phyloP scores from a whole-genome alignment of 2,888 invertebrate species.

The Carterocephalus palaemon region DNA sequence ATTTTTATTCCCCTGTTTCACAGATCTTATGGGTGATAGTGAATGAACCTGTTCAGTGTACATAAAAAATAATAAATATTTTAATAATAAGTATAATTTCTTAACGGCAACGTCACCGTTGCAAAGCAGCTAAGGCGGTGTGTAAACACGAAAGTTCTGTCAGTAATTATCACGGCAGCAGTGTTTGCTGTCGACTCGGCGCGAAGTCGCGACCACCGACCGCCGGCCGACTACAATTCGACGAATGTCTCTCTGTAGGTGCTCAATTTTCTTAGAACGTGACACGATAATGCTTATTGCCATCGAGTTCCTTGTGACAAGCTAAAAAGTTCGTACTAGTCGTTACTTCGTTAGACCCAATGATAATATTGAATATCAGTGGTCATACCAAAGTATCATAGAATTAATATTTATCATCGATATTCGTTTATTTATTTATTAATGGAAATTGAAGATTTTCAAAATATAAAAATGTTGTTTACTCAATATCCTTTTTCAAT shows the following conservation, averaged over 20 bases:
- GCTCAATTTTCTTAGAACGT: constrained; percentile 34
- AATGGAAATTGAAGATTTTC: too few relatives aligned
- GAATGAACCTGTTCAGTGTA: too few relatives aligned
- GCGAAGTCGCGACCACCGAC: constrained; percentile 77
- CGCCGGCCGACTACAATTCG: constrained; percentile 63
- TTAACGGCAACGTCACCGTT: not conserved
- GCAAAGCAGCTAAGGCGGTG: constrained; percentile 53
- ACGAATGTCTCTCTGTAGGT: constrained; percentile 54
- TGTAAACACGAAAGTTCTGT: constrained; percentile 66
- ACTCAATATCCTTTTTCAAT: too few relatives aligned
- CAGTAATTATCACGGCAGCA: constrained; percentile 71
- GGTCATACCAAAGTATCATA: too few relatives aligned
- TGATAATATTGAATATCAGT: too few relatives aligned
- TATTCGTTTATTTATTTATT: too few relatives aligned
- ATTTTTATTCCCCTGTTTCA: too few relatives aligned
- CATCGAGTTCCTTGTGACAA: constrained; percentile 29
- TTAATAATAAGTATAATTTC: too few relatives aligned
- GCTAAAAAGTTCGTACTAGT: not conserved
- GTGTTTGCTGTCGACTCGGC: constrained; percentile 71
- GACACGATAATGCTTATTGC: constrained; percentile 37
- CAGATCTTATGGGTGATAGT: too few relatives aligned
- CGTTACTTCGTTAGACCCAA: not conserved
- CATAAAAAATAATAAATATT: too few relatives aligned
- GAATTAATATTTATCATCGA: too few relatives aligned
- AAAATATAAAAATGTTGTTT: too few relatives aligned